These are phyloP conservation scores for Abramis brama DNA, from an alignment of 2,113 vertebrate genomes.

Conservation along the genomic window DNA sequence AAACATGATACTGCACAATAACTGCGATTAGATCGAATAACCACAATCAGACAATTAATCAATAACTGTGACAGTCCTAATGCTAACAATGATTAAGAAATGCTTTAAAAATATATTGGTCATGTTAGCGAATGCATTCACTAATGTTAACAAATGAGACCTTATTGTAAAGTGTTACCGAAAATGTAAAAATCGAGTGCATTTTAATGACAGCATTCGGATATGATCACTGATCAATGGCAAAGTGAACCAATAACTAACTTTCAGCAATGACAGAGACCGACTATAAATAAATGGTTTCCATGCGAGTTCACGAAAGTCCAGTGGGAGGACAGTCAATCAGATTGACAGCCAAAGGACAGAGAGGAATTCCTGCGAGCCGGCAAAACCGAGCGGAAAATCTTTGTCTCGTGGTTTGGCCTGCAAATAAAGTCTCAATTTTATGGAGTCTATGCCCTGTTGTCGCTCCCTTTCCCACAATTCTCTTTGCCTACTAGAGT, in stretches of 20 bases:
- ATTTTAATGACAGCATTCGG: not conserved
- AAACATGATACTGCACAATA: no score
- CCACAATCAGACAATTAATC: no score
- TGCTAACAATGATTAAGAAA: no score
- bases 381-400: not conserved
- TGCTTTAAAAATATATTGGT: no score
- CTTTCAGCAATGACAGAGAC: not conserved
- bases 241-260: not conserved
- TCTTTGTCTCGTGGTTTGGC: slow-evolving; percentile 19
- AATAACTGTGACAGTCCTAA: no score
- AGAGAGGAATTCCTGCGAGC: not conserved
- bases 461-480: slow-evolving; percentile 21
- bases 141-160: no score
- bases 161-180: no score
- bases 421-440: slow-evolving; percentile 1
- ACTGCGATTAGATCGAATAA: no score
- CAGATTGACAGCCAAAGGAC: slow-evolving; percentile 4
- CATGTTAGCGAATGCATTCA: no score
- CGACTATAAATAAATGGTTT: slow-evolving; percentile 29
- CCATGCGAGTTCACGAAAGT: slow-evolving; percentile 25
- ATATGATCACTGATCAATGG: not conserved
- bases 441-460: not conserved
- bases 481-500: not conserved
- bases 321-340: slow-evolving; percentile 19
- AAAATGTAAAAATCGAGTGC: not conserved